Percentiles rank a stretch among this genome's conserved stretches.
phyloP scores from a whole-genome alignment of 2,797 vertebrate species.

The Urophycis tenuis region DNA sequence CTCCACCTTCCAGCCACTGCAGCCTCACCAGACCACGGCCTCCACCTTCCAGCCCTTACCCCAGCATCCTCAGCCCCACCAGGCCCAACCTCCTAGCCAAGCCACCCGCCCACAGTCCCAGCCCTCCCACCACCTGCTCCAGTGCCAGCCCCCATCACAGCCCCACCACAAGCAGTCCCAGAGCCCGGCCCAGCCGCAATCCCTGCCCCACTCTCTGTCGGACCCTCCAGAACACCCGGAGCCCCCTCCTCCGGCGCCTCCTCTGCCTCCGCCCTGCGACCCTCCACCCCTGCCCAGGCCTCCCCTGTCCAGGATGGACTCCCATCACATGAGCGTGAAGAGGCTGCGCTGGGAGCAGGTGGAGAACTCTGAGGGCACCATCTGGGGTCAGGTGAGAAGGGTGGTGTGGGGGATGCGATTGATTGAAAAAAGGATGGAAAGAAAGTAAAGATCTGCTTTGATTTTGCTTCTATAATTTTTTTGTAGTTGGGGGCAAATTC shows the following conservation, averaged over 20 bases:
- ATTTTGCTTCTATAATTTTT: conserved; percentile 18
- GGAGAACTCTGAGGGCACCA: conserved; percentile 96
- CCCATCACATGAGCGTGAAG: conserved; percentile 96
- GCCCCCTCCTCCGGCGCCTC: conserved; percentile 68
- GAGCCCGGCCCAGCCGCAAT: conserved; percentile 45
- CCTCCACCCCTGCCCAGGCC: conserved; percentile 75
- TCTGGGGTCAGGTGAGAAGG: conserved; percentile 88
- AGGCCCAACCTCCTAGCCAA: conserved; percentile 57
- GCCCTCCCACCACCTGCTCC: conserved; percentile 62
- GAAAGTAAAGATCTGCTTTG: background rate
- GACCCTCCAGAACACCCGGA: conserved; percentile 59
- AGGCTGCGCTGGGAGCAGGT: conserved; percentile 97
- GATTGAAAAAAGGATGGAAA: background rate
- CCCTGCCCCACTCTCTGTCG: conserved; percentile 61
- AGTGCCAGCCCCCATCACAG: conserved; percentile 48
- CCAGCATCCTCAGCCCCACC: conserved; percentile 55
- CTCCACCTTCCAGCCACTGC: conserved; percentile 69
- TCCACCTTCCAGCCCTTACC: conserved; percentile 65
- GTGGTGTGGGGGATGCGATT: background rate
- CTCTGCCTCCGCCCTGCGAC: conserved; percentile 66
- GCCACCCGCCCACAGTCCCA: conserved; percentile 66
- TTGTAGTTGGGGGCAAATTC: conserved; percentile 88
- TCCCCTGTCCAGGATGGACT: conserved; percentile 78
- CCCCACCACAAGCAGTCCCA: conserved; percentile 20
- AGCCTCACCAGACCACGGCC: conserved; percentile 58